Evolutionary conservation across 1,140 invertebrate genomes (phyloP), one percentile per base, ranked within the genome.

Genomic region (Pseudomyrmex dendroicus): DNA sequence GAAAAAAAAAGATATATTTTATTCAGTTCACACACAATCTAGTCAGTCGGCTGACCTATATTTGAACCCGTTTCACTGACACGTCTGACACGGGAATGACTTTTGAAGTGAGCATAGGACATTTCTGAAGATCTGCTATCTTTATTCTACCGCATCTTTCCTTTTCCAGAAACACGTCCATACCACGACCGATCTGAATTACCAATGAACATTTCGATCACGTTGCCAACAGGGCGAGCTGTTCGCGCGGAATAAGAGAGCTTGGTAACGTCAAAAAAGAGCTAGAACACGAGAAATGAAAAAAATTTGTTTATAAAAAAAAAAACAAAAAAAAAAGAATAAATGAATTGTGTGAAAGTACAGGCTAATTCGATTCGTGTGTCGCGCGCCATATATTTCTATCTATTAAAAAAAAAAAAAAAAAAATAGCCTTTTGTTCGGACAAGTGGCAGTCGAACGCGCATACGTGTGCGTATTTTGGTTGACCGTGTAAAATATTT

Each of bases 181-280:
- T 20, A 9, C 8, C 66, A 50, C 50, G 76, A 64, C 59, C 62
- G 56, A 46, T 76, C 73, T 78, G 80, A 86, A 89, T 89, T 89
- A 89, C 74, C 86, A 84, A 86, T 86, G 86, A 88, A 52, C 56
- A 89, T 88, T 88, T 86, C 78, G 74, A 88, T 89, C 87, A 88
- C 87, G 86, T 89, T 83, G 78, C 54, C 48, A 35, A 35, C 63
- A 54, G 73, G 22, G 57, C 86, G 83, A 87, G 83, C 74, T 87
- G 73, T 74, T 84, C 76, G 73, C 76, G 76, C 52, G 9, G 86
- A 83, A 88, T 72, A 73, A 82, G 76, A 25, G 76, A 78, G 20
- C 10, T 15, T 25, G 17, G 46, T 48, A 63, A 46, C 63, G 17
- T 50, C 20, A 48, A 12, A 15, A 61, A 35, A 35, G 5, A 20